Evolutionary conservation across 2,797 vertebrate genomes (phyloP), one percentile per base, ranked within the genome.

Genomic region (Halcyon smyrnensis): DNA sequence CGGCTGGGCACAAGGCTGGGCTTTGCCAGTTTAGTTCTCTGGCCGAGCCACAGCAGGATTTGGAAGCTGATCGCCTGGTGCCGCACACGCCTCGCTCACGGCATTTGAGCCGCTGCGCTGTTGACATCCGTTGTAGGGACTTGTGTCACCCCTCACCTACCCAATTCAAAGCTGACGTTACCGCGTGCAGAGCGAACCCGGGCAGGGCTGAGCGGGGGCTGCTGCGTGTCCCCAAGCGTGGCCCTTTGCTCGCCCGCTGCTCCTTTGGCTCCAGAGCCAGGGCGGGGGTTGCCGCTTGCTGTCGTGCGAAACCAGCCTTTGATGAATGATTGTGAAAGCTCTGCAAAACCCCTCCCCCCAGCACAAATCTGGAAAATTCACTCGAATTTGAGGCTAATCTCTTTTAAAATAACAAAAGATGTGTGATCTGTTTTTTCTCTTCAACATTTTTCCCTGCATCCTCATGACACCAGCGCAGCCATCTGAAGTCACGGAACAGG

Each of bases 361-460:
- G 9, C n/a, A 12, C 16, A 39, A 20, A 51, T 24, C 34, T 63
- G 50, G 36, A 48, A 39, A 79, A 19, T 37, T 3, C 39, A 63
- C 50, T n/a, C 37, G 15, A 7, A 3, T 9, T 39, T 62, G 12
- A 30, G 28, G 41, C n/a, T 62, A 9, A 51, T 48, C 41, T 59
- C 69, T 59, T 62, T 34, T 20, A 36, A 78, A 56, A 24, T 21
- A 62, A 23, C 12, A 10, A 50, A 62, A 50, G 41, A 5, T 1
- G 15, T 4, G 0, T 0, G 2, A 43, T 18, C 12, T 41, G 8
- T 1, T 39, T 68, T 36, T 27, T 63, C 34, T 78, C 62, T 39
- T 15, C 2, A 3, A 12, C 2, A 0, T 28, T n/a, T 82, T 43
- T 27, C 17, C 46, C 59, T 27, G 64, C 30, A 12, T 23, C 24